Conservation (phyloP, 2,797 vertebrate species). For the Capromys pilorides region DNA sequence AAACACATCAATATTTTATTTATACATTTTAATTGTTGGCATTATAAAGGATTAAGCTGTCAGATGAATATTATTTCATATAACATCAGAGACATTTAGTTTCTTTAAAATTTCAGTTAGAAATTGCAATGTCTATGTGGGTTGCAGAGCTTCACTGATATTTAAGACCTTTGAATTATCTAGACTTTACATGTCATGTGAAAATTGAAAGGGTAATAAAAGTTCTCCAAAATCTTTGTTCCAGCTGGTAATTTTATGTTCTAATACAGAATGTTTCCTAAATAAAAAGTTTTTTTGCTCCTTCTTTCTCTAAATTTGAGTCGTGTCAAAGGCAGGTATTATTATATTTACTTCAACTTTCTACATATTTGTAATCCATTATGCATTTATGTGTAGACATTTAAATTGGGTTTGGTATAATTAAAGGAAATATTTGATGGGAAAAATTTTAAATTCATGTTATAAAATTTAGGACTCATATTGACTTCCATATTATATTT, state of each 20-base stretch:
- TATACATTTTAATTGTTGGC: not conserved
- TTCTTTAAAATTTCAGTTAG: not conserved
- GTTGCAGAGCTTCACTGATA: not conserved
- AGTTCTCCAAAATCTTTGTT: not conserved
- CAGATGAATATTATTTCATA: not conserved
- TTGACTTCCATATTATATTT: conserved; percentile 50
- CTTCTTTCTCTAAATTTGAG: not conserved
- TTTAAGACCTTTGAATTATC: not conserved
- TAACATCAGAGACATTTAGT: not conserved
- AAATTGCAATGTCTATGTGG: not conserved
- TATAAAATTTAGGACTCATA: conserved; percentile 22
- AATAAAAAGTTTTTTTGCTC: not conserved
- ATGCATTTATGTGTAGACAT: not conserved
- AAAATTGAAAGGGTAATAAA: not conserved
- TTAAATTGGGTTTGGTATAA: conserved; percentile 34
- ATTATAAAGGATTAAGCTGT: not conserved
- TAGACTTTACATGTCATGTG: not conserved
- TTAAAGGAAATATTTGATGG: conserved; percentile 4
- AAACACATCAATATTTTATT: not conserved
- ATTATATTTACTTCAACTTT: not conserved
- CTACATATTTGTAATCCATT: not conserved
- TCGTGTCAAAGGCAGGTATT: not conserved
- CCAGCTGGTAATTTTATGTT: not conserved
- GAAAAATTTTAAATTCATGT: conserved; percentile 10
- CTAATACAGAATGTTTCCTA: not conserved